Conservation (phyloP, 2,888 invertebrate genomes). For the Catocala fraxini region DNA sequence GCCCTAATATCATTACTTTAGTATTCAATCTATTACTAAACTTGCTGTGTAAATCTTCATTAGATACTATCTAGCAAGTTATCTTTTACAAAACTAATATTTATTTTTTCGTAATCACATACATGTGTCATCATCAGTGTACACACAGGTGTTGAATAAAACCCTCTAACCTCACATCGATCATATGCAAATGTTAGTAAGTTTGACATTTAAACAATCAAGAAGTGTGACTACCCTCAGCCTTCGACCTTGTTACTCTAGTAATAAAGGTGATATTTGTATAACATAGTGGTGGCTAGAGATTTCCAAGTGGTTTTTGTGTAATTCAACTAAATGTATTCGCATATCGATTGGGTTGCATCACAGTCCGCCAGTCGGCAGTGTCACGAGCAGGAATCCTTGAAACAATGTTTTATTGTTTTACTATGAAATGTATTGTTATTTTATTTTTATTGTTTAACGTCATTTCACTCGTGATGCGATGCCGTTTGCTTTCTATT, state of each 20-base stretch:
- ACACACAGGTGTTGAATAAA: neutral
- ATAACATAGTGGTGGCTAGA: neutral
- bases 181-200: conserved; percentile 28
- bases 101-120: conserved; percentile 1
- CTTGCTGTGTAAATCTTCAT: too few species aligned
- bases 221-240: neutral
- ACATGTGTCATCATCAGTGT: neutral
- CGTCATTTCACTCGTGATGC: neutral
- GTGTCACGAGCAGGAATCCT: conserved; percentile 37
- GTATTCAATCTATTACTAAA: too few species aligned
- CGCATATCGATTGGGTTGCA: conserved; percentile 50
- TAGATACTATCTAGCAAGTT: neutral
- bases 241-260: neutral
- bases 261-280: conserved; percentile 5
- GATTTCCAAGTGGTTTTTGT: conserved; percentile 32
- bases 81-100: neutral
- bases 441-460: conserved; percentile 1
- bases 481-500: neutral
- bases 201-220: conserved; percentile 38
- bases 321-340: conserved; percentile 48
- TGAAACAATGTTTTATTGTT: conserved; percentile 32
- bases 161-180: conserved; percentile 3
- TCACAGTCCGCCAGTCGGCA: conserved; percentile 28
- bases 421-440: conserved; percentile 15
- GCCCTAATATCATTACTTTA: too few species aligned